A percentile compares a stretch with the other conserved stretches of the same genome.
phyloP scores from a whole-genome alignment of 2,113 vertebrate species.

The Antechinus stuartii region DNA sequence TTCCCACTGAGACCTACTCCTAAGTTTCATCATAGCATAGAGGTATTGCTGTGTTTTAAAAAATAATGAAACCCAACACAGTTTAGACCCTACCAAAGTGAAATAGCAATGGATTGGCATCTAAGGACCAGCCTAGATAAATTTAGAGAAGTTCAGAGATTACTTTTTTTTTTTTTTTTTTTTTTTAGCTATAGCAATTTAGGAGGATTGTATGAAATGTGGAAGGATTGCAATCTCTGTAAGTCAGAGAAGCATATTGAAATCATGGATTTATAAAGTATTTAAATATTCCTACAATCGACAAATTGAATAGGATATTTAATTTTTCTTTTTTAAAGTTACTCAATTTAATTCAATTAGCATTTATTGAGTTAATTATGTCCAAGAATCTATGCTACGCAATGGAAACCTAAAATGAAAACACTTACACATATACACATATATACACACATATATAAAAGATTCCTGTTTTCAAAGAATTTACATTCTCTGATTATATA shows the following conservation, averaged over 20 bases:
- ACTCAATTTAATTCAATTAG: neutral
- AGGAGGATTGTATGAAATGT: neutral
- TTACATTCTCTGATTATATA: neutral
- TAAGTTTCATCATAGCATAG: neutral
- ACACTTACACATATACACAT: too few relatives aligned
- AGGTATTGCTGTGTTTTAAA: neutral
- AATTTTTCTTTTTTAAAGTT: slow-evolving; percentile 9
- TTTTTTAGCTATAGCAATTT: neutral
- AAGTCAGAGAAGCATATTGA: neutral
- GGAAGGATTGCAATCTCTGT: neutral
- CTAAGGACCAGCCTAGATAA: neutral
- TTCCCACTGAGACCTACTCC: neutral
- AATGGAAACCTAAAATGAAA: neutral
- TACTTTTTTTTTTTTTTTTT: neutral
- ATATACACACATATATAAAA: neutral
- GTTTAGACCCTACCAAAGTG: neutral
- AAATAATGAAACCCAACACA: neutral
- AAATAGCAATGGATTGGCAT: neutral
- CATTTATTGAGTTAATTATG: neutral
- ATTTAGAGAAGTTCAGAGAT: neutral
- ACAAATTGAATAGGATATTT: slow-evolving; percentile 29
- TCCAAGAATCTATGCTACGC: neutral
- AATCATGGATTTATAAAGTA: neutral
- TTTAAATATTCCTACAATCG: neutral
- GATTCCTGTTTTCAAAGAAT: neutral